These are phyloP conservation scores for Drosophila niveifrons DNA, from an alignment of 2,888 invertebrate genomes.

Conservation along the genomic window DNA sequence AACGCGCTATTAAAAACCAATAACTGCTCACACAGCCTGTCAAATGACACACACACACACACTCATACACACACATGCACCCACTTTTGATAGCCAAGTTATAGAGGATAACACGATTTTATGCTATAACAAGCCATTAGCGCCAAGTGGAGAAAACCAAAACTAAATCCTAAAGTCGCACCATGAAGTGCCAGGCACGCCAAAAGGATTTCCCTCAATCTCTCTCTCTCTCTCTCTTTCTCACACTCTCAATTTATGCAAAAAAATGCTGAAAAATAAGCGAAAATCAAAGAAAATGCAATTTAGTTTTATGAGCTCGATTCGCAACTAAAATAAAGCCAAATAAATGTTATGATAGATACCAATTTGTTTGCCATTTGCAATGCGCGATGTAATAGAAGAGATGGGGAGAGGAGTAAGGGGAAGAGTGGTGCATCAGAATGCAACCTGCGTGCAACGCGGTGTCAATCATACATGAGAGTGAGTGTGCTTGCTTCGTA, in stretches of 20 bases:
- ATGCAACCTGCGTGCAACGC: conserved; percentile 73
- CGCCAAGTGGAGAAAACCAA: conserved; percentile 28
- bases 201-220: conserved; percentile 34
- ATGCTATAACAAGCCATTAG: conserved; percentile 66
- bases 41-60: conserved; percentile 38
- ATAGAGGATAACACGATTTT: conserved; percentile 57
- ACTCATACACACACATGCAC: not conserved
- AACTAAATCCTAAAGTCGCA: conserved; percentile 41
- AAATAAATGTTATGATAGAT: conserved; percentile 62
- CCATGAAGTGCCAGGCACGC: conserved; percentile 72
- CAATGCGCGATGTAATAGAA: not conserved
- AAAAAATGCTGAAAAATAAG: conserved; percentile 42
- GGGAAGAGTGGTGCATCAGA: conserved; percentile 47
- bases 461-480: conserved; percentile 70
- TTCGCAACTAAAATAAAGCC: conserved; percentile 30
- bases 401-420: not conserved
- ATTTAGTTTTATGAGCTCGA: conserved; percentile 69
- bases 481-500: conserved; percentile 3
- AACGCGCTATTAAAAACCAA: conserved; percentile 72
- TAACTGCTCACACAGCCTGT: conserved; percentile 60
- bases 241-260: no score
- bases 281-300: conserved; percentile 63
- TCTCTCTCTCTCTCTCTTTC: no score
- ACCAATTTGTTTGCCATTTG: conserved; percentile 62
- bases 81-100: not conserved